Percentiles rank a stretch among this genome's conserved stretches.
These are phyloP conservation scores for Brachionus rotundiformis DNA, from an alignment of 1,140 invertebrate genomes.

Conservation along the genomic window DNA sequence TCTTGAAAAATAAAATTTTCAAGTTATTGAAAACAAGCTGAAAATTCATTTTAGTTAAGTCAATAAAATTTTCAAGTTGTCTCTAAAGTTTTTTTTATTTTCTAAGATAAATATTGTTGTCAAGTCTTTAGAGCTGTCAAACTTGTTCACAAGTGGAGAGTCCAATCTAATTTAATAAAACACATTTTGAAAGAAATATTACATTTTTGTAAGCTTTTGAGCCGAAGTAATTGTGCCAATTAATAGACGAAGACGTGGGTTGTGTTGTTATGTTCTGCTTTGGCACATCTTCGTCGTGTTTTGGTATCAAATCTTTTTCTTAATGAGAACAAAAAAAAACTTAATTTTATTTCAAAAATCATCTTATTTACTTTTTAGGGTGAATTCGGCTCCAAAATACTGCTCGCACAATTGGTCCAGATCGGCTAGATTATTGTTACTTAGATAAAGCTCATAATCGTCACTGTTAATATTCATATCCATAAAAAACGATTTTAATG, in stretches of 20 bases:
- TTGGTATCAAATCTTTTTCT: background rate
- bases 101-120: constrained; percentile 43
- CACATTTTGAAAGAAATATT: background rate
- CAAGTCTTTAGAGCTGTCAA: constrained; percentile 30
- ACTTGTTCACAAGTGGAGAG: background rate
- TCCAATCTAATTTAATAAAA: background rate
- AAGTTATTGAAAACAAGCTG: constrained; percentile 44
- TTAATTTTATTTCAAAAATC: background rate
- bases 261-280: background rate
- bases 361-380: constrained; percentile 21
- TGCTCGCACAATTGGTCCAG: background rate
- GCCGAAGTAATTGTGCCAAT: constrained; percentile 43
- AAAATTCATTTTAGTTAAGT: constrained; percentile 20
- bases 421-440: background rate
- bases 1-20: constrained; percentile 33
- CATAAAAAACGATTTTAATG: background rate
- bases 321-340: background rate
- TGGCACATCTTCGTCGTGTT: background rate
- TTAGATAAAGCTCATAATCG: background rate
- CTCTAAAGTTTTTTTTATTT: background rate
- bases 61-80: constrained; percentile 27
- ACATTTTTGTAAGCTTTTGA: constrained; percentile 19
- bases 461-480: background rate
- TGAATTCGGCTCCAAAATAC: background rate
- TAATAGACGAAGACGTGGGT: constrained; percentile 17